A percentile compares a stretch with the other conserved stretches of the same genome.
Evolutionary conservation across 2,113 vertebrate species (phyloP).

Genomic region (Erythrocebus patas): DNA sequence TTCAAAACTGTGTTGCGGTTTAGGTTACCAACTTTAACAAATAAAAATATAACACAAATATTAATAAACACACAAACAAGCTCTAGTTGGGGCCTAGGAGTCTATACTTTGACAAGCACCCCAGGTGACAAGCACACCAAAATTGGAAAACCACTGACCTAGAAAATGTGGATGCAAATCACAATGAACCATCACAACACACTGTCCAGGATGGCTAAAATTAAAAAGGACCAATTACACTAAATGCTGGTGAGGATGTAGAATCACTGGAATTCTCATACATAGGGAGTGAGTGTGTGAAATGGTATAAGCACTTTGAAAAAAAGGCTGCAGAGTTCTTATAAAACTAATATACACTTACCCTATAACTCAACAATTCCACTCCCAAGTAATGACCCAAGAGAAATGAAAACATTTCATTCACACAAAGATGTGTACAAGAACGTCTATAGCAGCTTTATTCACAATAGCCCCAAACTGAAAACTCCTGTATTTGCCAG

Average conservation of each 20-base stretch:
- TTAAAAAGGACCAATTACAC: neutral
- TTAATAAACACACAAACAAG: neutral
- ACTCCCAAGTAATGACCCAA: neutral
- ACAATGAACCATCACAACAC: neutral
- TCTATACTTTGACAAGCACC: neutral
- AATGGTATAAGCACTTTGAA: neutral
- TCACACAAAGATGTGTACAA: neutral
- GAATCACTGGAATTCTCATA: neutral
- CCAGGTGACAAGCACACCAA: neutral
- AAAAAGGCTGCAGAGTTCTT: neutral
- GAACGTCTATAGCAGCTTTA: neutral
- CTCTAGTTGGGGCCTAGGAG: neutral
- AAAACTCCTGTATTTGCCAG: conserved; percentile 8
- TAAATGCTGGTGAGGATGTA: neutral
- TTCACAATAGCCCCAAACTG: neutral
- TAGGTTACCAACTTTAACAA: neutral
- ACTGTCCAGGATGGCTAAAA: neutral
- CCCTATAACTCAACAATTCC: neutral
- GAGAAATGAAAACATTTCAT: neutral
- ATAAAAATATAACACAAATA: neutral
- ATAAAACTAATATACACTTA: neutral
- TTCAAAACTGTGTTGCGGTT: neutral
- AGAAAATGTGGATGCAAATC: neutral
- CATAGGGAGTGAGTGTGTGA: neutral
- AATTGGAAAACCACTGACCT: neutral